Evolutionary conservation across 2,797 vertebrate species (phyloP).

Genomic region (Argentina silus): DNA sequence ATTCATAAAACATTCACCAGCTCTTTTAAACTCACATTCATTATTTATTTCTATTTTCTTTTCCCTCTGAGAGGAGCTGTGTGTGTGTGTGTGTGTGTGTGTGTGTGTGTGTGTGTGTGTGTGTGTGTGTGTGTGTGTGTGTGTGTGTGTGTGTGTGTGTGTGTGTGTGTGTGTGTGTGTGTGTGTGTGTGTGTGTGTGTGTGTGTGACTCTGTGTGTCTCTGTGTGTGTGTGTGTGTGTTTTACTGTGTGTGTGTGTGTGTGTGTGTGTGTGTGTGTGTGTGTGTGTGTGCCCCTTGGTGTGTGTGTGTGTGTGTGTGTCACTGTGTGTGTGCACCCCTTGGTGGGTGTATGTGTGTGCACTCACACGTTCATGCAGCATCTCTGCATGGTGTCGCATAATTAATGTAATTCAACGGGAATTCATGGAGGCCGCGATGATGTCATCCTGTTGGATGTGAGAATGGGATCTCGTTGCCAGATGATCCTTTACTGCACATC

Average conservation of each 20-base stretch:
- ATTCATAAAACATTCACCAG: constrained; percentile 82
- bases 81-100: constrained; percentile 49
- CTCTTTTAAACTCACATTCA: constrained; percentile 81
- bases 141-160: constrained; percentile 18
- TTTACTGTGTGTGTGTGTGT: constrained; percentile 29
- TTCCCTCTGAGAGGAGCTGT: constrained; percentile 72
- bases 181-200: background rate
- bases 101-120: constrained; percentile 23
- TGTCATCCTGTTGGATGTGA: constrained; percentile 51
- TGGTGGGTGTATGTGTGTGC: constrained; percentile 34
- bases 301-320: constrained; percentile 23
- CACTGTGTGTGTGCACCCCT: constrained; percentile 5
- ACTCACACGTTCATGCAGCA: constrained; percentile 41
- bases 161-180: constrained; percentile 19
- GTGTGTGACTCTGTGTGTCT: background rate
- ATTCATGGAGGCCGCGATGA: constrained; percentile 39
- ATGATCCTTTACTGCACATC: constrained; percentile 12
- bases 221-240: constrained; percentile 37
- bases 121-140: constrained; percentile 28
- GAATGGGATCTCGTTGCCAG: constrained; percentile 37
- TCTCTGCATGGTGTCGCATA: constrained; percentile 48
- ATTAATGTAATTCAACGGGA: constrained; percentile 48
- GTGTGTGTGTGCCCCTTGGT: constrained; percentile 15
- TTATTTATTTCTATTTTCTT: constrained; percentile 79
- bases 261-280: constrained; percentile 28